These are phyloP conservation scores for Calyptomena viridis DNA, from an alignment of 2,113 vertebrate genomes.

Conservation along the genomic window DNA sequence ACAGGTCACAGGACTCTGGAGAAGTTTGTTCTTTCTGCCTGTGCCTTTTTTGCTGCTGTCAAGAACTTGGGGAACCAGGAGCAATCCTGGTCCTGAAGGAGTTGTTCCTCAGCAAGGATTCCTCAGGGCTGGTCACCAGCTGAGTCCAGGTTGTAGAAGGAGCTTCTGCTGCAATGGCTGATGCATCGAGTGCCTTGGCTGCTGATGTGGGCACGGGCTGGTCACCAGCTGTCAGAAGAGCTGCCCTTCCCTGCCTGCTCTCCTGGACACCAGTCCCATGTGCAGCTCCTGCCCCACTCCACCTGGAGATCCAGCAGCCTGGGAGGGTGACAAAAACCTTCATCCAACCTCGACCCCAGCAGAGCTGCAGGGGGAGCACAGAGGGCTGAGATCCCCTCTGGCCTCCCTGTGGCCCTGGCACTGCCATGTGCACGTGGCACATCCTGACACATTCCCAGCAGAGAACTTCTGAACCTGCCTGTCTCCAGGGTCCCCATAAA, in stretches of 20 bases:
- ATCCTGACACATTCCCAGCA: rapidly evolving
- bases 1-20: neutral
- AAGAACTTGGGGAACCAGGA: neutral
- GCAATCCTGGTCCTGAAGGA: neutral
- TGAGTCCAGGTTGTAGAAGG: neutral
- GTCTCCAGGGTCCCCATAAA: neutral
- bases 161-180: neutral
- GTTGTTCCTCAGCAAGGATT: neutral
- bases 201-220: neutral
- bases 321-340: rapidly evolving
- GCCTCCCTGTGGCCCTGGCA: neutral
- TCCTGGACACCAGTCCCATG: neutral
- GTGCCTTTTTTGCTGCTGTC: neutral
- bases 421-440: rapidly evolving
- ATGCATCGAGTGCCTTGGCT: neutral
- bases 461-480: neutral
- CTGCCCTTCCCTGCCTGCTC: neutral
- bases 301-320: neutral
- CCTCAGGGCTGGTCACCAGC: neutral
- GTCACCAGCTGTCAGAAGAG: too few species aligned
- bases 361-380: neutral
- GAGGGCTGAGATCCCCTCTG: neutral
- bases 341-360: rapidly evolving
- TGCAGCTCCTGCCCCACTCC: neutral
- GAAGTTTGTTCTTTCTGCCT: neutral